Conservation (phyloP, 2,797 vertebrate species). For the Galago senegalensis region DNA sequence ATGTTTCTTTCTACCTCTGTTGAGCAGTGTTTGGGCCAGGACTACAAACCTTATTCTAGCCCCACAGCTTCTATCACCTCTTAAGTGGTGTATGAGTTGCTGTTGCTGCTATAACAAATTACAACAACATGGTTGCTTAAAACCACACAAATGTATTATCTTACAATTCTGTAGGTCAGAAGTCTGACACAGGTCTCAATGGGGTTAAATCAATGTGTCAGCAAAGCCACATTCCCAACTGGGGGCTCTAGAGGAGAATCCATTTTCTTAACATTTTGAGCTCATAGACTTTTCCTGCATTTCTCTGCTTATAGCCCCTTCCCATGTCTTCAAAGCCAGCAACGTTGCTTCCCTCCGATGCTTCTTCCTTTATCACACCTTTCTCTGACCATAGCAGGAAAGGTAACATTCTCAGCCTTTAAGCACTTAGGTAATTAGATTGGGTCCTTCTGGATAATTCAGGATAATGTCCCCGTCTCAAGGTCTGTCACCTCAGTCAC, state of each 20-base stretch:
- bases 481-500: not conserved
- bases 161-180: not conserved
- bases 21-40: not conserved
- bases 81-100: not conserved
- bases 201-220: not conserved
- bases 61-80: not conserved
- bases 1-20: not conserved
- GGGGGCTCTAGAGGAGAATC: not conserved
- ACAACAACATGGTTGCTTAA: not conserved
- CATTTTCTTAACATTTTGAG: not conserved
- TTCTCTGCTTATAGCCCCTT: not conserved
- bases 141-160: not conserved
- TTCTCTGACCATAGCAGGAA: not conserved
- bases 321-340: slow-evolving; percentile 34
- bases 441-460: not conserved
- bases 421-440: not conserved
- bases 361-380: not conserved
- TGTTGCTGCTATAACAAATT: not conserved
- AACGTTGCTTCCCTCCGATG: not conserved
- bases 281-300: not conserved
- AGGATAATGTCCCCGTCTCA: not conserved
- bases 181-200: not conserved
- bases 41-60: not conserved
- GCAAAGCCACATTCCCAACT: not conserved
- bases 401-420: not conserved